Base-by-base conservation (phyloP, 2,888 invertebrate species). In the Cantharis rustica region DNA sequence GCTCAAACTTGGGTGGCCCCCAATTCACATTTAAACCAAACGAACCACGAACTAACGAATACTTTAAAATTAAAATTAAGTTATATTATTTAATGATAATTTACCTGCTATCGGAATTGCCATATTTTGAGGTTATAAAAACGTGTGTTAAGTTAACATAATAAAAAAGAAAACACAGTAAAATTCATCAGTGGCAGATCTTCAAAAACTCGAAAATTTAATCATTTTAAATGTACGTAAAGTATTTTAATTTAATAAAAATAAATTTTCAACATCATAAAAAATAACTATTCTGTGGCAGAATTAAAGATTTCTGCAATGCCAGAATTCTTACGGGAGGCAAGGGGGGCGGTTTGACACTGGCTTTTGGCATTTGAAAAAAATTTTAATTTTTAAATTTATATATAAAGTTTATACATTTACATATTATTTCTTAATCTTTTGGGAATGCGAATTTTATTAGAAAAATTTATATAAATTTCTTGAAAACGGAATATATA, bases 1-100 rank as follows among this genome's bases (percentile, higher is more conserved):
- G 83, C 69, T 89, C 89, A 79, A 90, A 91, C 69, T 84, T 87
- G 5, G 92, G 91, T 20, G 91, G 90, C 13, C 92, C 91, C 81
- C 87, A 87, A 64, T 87, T 87, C 17, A 91, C 80, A 80, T 85
- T 86, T 78, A 92, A 88, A 61, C 92, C 92, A 63, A 88, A 89
- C 10, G 91, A 91, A 81, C 91, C 90, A 82, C 91, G 89, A 81
- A 90, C 92, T 92, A 69, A 13, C 2, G 10, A 20, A 9, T 13
- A 20, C 9, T 13, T 20, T 3, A 16, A n/a, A 0, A n/a, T 23
- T 10, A 15, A 20, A 23, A 20, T 66, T n/a, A 23, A 78, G 78
- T 61, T 61, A 20, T 27, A 62, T 16, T 23, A 16, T 20, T 20
- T 20, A 16, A 23, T 10, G 13, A 5, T 63, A 10, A 16, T 3